phyloP scores from a whole-genome alignment of 2,113 vertebrate species.

The Podarcis raffonei region DNA sequence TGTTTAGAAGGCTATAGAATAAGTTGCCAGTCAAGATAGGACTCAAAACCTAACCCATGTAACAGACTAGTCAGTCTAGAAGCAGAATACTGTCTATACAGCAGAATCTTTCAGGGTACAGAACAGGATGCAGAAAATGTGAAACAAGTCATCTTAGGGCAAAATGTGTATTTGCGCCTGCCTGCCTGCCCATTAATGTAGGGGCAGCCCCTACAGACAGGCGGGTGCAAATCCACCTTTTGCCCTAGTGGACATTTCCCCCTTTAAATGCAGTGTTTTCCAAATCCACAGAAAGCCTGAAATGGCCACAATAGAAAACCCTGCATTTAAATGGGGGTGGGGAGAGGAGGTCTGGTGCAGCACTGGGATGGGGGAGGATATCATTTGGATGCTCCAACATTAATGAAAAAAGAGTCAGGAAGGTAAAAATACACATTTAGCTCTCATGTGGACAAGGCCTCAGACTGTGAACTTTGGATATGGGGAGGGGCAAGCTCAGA shows the following conservation, averaged over 20 bases:
- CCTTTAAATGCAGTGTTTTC: too few species aligned
- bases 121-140: neutral
- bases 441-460: too few species aligned
- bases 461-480: neutral
- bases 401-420: neutral
- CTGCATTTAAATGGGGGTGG: too few species aligned
- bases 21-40: neutral
- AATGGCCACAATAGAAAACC: too few species aligned
- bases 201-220: too few species aligned
- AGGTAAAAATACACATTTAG: too few species aligned
- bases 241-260: too few species aligned
- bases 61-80: neutral
- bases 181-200: too few species aligned
- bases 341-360: neutral
- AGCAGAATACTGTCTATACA: neutral
- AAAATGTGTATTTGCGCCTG: too few species aligned
- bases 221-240: too few species aligned
- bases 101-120: neutral
- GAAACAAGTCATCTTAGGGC: neutral
- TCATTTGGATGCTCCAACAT: neutral
- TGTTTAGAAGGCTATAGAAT: neutral
- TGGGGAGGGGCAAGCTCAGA: neutral
- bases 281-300: too few species aligned
- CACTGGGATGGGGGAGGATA: neutral
- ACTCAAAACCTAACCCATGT: neutral